phyloP scores from a whole-genome alignment of 2,888 invertebrate genomes.

The Drosophila recens region DNA sequence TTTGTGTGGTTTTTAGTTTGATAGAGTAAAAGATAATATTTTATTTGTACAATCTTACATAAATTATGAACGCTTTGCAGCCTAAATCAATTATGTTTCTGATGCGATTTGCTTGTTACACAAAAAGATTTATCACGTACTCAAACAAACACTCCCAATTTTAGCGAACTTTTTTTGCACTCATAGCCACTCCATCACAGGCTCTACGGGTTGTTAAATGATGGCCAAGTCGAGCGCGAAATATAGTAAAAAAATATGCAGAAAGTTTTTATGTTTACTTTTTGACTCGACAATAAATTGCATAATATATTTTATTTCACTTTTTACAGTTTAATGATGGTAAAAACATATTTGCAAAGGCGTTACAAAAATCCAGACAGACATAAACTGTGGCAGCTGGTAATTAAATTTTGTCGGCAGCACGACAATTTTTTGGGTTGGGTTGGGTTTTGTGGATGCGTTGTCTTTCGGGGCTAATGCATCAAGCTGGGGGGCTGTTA shows the following conservation, averaged over 20 bases:
- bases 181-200: conserved; percentile 26
- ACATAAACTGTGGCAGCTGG: conserved; percentile 37
- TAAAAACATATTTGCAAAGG: conserved; percentile 46
- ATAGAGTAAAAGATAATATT: background rate
- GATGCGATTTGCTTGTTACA: conserved; percentile 7
- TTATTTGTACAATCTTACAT: no score
- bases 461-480: conserved; percentile 32
- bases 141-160: conserved; percentile 33
- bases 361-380: conserved; percentile 40
- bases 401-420: conserved; percentile 40
- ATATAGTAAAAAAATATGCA: conserved; percentile 18
- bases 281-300: conserved; percentile 47
- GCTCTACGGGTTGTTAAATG: conserved; percentile 19
- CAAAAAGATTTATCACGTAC: conserved; percentile 33
- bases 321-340: conserved; percentile 45
- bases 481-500: conserved; percentile 30
- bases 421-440: conserved; percentile 36
- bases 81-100: conserved; percentile 1
- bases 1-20: background rate
- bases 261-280: conserved; percentile 23
- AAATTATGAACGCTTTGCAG: background rate
- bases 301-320: conserved; percentile 59
- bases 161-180: conserved; percentile 5
- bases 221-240: conserved; percentile 25
- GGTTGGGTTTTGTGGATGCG: conserved; percentile 8